Evolutionary conservation across 2,113 vertebrate genomes (phyloP).

Genomic region (Erythrocercus mccallii): DNA sequence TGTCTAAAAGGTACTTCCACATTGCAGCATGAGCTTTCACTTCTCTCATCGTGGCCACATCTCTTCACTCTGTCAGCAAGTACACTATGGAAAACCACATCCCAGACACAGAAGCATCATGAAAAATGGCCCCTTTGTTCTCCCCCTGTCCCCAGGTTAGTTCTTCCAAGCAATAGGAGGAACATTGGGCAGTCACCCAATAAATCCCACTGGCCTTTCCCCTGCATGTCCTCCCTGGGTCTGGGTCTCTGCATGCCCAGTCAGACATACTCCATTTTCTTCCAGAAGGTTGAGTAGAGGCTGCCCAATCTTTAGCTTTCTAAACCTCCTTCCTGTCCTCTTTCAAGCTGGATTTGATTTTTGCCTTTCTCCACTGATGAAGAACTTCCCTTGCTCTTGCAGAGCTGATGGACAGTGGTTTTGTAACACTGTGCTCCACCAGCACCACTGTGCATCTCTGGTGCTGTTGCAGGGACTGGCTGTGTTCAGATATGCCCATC

Average conservation of each 20-base stretch:
- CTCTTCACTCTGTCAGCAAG: neutral
- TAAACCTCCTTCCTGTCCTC: neutral
- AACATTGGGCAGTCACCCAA: neutral
- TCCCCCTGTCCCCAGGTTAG: fast-evolving
- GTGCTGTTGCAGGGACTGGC: neutral
- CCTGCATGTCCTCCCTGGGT: neutral
- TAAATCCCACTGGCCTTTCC: neutral
- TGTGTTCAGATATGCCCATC: neutral
- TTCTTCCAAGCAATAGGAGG: neutral
- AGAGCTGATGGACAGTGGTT: neutral
- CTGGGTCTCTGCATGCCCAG: too few relatives aligned
- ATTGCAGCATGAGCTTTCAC: neutral
- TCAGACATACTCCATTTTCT: neutral
- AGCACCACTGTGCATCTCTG: too few relatives aligned
- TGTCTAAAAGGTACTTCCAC: neutral
- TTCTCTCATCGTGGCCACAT: neutral
- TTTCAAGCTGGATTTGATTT: neutral
- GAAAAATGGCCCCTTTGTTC: neutral
- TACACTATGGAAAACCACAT: too few relatives aligned
- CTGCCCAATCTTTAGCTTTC: neutral
- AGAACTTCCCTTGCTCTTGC: neutral
- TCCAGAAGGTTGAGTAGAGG: neutral
- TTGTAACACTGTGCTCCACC: neutral
- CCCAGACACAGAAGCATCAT: neutral
- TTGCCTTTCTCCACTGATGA: neutral